These are phyloP conservation scores for Trachymyrmex septentrionalis DNA, from an alignment of 1,140 invertebrate species.

Conservation along the genomic window DNA sequence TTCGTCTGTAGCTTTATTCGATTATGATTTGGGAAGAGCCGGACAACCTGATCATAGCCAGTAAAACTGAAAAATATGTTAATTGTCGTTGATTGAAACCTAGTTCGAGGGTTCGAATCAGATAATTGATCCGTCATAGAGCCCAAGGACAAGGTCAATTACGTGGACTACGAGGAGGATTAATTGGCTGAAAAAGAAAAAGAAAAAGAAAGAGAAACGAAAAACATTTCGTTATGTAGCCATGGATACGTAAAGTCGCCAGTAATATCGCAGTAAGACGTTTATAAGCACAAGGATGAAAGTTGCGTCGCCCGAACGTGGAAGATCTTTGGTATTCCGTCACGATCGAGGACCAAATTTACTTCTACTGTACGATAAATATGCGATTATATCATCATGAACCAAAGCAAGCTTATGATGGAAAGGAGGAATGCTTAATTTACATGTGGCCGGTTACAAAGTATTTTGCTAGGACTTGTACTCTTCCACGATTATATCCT, in stretches of 20 bases:
- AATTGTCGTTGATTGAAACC: conserved; percentile 2
- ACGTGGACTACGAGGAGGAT: not conserved
- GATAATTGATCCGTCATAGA: not conserved
- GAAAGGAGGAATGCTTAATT: not conserved
- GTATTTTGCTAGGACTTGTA: not conserved
- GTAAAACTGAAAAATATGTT: not conserved
- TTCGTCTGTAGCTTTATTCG: not conserved
- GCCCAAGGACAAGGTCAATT: not conserved
- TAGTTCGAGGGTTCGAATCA: not conserved
- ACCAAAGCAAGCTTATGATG: not conserved
- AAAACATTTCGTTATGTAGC: not conserved
- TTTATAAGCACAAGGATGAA: conserved; percentile 2
- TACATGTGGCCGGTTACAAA: conserved; percentile 38
- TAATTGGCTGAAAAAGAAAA: not conserved
- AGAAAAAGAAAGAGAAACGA: not conserved
- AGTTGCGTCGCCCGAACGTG: conserved; percentile 29
- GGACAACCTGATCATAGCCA: not conserved
- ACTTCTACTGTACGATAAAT: conserved; percentile 36
- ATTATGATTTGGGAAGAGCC: not conserved
- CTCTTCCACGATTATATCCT: not conserved
- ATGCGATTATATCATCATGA: conserved; percentile 25
- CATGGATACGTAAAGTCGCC: conserved; percentile 24
- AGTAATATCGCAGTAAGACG: not conserved
- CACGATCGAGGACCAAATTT: conserved; percentile 59
- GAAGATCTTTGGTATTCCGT: conserved; percentile 27